A percentile compares a stretch with the other conserved stretches of the same genome.
Evolutionary conservation across 1,140 invertebrate genomes (phyloP).

Genomic region (Cataglyphis hispanica): DNA sequence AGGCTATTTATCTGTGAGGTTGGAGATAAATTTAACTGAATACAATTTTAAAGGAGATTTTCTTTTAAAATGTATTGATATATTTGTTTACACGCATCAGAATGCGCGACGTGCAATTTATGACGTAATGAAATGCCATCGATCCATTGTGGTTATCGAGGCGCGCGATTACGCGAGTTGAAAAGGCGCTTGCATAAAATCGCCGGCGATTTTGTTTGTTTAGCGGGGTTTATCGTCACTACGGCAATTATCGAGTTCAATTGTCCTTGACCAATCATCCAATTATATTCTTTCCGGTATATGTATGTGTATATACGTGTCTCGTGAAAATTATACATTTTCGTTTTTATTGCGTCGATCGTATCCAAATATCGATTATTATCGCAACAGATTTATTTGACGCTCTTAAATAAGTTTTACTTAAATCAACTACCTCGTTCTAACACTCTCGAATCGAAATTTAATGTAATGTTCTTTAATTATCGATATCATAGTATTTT

Average conservation of each 20-base stretch:
- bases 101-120: conserved; percentile 49
- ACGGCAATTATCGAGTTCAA: conserved; percentile 46
- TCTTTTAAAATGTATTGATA: conserved; percentile 1
- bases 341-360: neutral
- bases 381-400: conserved; percentile 14
- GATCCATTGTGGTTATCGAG: conserved; percentile 33
- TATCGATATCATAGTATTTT: neutral
- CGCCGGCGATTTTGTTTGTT: conserved; percentile 36
- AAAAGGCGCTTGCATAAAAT: conserved; percentile 44
- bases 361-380: conserved; percentile 9
- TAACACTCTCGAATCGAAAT: conserved; percentile 6
- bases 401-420: neutral
- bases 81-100: conserved; percentile 43
- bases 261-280: conserved; percentile 55
- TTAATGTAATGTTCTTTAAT: neutral
- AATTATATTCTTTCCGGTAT: conserved; percentile 29
- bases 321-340: conserved; percentile 2
- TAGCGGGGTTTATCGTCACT: conserved; percentile 29
- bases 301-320: neutral
- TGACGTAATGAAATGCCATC: conserved; percentile 42
- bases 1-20: conserved; percentile 1
- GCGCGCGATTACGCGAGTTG: conserved; percentile 30
- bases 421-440: neutral
- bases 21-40: conserved; percentile 33
- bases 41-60: conserved; percentile 21